Evolutionary conservation across 2,113 vertebrate genomes (phyloP), one percentile per base, ranked within the genome.

Genomic region (Neopipo cinnamomea): DNA sequence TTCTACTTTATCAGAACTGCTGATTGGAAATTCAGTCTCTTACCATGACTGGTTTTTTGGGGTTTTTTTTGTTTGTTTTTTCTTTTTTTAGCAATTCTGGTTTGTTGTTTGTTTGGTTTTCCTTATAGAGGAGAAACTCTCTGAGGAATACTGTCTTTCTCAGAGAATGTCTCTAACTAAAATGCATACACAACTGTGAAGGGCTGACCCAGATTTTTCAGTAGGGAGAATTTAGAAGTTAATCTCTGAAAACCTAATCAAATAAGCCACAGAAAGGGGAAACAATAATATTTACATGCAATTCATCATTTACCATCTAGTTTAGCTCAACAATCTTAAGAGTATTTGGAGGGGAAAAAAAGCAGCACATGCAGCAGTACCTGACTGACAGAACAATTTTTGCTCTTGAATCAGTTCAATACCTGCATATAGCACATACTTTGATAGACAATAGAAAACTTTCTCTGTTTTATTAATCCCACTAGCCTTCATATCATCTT

Each of bases 201-300:
- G 84, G n/a, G 14, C 21, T 91, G 79, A 94, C 90, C 76, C 83
- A 94, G 90, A 88, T 84, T 88, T 88, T 93, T 81, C 56, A 65
- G 21, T 5, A 37, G n/a, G 47, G 46, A 62, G 33, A 88, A 84
- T 65, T 86, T 67, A 56, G 35, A 81, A 92, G 18, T 72, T 78
- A 89, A 82, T 79, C 53, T 55, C 70, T 30, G 22, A 88, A 89
- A 96, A 73, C 13, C 22, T 89, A 86, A 80, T 59, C 35, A 94
- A 95, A 77, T 59, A 79, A 85, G 12, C 49, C 49, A 75, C 12
- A 70, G 30, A 74, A 93, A 70, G 6, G 4, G 37, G 9, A 91
- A 93, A 59, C 1, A 1, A 50, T 37, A 93, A 67, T 85, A 91
- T 74, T 96, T 85, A 83, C 14, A 42, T n/a, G 14, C 18, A 85